Base-by-base conservation (phyloP, 2,797 vertebrate genomes). In the Myoxocephalus aenaeus region DNA sequence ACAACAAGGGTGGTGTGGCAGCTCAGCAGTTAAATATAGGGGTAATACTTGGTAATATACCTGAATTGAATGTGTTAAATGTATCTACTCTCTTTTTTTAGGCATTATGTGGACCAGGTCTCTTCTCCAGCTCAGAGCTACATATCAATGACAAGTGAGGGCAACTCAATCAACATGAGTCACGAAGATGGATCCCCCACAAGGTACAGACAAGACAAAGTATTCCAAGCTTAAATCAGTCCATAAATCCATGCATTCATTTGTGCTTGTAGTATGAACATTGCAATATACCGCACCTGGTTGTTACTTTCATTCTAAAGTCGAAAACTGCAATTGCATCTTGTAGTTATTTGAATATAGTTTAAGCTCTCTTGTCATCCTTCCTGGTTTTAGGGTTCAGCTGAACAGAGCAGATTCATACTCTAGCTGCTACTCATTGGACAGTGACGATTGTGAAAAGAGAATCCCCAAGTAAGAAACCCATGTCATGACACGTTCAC, bases 401-500 rank as follows among this genome's bases (percentile, higher is more conserved):
- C 80, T 94, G 62, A 12, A 75, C 4, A 91, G 91, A 87, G 42
- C 68, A 0, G 92, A 90, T 63, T 95, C 94, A 0, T 94, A 65
- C 70, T 95, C 94, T 0, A 95, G 92, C 86, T 79, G 79, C 81
- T 92, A 89, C 80, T 92, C 93, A 8, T 36, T 87, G 42, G 87
- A 91, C 85, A 94, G 93, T 50, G 90, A 94, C 0, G 91, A 94
- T 0, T 90, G 86, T 83, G 89, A 93, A 63, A 90, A 85, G 17
- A 87, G 48, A 79, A 91, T 17, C 27, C 75, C 29, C 20, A 93
- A 83, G 94, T 95, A 90, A 90, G 90, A 83, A 71, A 62, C 4
- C 7, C 15, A 20, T 22, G 5, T 13, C 68, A 29, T 15, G 13
- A 5, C 50, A 38, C 36, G 53, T 57, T 2, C 17, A 22, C 15